Evolutionary conservation across 2,113 vertebrate genomes (phyloP).

Genomic region (Grantiella picta): DNA sequence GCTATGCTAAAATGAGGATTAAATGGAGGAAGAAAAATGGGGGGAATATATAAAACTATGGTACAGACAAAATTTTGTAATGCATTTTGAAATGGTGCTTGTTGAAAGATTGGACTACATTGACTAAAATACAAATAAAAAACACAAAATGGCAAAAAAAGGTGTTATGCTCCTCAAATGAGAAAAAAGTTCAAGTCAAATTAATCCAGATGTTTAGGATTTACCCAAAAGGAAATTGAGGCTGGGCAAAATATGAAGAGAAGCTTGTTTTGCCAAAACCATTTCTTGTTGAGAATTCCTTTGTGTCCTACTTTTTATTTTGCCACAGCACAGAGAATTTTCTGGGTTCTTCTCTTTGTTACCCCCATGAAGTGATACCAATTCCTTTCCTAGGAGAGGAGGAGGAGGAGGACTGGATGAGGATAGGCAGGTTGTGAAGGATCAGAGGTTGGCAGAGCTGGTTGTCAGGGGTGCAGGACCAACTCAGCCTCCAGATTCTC

Average conservation of each 20-base stretch:
- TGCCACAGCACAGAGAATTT: background rate
- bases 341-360: background rate
- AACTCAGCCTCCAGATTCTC: background rate
- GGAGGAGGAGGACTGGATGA: background rate
- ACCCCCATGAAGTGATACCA: background rate
- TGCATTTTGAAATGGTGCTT: background rate
- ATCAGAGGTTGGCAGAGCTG: background rate
- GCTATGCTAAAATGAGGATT: background rate
- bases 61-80: background rate
- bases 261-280: background rate
- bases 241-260: background rate
- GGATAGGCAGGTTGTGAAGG: background rate
- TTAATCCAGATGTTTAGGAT: background rate
- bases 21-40: background rate
- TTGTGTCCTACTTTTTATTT: background rate
- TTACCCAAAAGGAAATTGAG: background rate
- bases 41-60: background rate
- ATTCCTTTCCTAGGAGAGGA: background rate
- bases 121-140: background rate
- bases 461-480: background rate
- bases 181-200: background rate
- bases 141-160: background rate
- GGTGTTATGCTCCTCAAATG: background rate
- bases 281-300: background rate
- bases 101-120: background rate